Percentiles rank a stretch among this genome's conserved stretches.
These are phyloP conservation scores for Chrysodeixis includens DNA, from an alignment of 2,888 invertebrate species.

Conservation along the genomic window DNA sequence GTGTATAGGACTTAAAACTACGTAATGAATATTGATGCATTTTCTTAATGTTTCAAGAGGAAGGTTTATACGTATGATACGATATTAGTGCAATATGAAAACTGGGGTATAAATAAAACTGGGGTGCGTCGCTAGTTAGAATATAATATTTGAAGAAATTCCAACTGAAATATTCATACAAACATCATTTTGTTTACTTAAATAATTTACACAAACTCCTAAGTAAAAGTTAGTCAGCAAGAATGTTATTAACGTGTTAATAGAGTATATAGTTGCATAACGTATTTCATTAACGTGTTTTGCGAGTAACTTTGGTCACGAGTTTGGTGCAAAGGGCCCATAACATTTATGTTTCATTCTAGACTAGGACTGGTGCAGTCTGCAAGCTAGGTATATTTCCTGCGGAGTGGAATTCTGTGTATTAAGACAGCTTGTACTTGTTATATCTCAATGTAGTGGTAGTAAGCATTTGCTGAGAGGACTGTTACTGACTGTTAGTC, in stretches of 20 bases:
- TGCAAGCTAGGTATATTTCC: constrained; percentile 4
- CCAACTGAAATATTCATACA: too few relatives aligned
- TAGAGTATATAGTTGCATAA: not conserved
- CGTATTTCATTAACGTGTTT: not conserved
- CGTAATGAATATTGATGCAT: too few relatives aligned
- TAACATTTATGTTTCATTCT: constrained; percentile 8
- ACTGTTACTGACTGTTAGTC: not conserved
- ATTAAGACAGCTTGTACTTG: not conserved
- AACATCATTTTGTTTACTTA: too few relatives aligned
- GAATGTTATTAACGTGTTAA: constrained; percentile 4
- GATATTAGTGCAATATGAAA: too few relatives aligned
- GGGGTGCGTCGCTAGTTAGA: too few relatives aligned
- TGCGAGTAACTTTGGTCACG: not conserved
- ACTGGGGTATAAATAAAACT: too few relatives aligned
- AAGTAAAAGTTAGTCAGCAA: constrained; percentile 1
- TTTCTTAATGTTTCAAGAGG: too few relatives aligned
- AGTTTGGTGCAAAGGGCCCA: not conserved
- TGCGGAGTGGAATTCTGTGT: constrained; percentile 2
- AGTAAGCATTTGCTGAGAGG: not conserved
- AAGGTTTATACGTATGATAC: too few relatives aligned
- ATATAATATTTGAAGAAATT: too few relatives aligned
- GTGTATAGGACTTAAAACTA: too few relatives aligned
- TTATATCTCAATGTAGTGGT: not conserved
- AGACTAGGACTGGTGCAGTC: not conserved
- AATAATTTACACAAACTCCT: too few relatives aligned